phyloP scores from a whole-genome alignment of 2,113 vertebrate genomes.

The Dolichallabes microphthalmus region DNA sequence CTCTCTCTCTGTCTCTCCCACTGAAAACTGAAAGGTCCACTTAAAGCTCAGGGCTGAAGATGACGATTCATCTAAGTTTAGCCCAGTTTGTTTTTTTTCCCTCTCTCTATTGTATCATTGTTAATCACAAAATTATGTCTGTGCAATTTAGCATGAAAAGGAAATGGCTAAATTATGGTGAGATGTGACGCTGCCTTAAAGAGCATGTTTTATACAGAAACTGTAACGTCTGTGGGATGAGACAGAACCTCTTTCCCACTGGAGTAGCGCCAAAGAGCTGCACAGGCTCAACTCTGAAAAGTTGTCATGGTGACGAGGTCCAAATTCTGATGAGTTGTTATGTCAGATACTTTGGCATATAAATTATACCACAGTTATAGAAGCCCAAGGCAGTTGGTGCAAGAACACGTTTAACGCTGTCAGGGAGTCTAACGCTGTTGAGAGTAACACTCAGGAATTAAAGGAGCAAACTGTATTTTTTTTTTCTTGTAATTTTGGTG shows the following conservation, averaged over 20 bases:
- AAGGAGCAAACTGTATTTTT: background rate
- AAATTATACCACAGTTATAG: background rate
- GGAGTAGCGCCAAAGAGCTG: background rate
- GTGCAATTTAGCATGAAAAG: background rate
- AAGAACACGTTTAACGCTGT: background rate
- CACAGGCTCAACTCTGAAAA: constrained; percentile 4
- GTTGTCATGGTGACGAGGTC: constrained; percentile 40
- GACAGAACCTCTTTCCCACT: constrained; percentile 26
- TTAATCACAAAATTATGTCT: constrained; percentile 3
- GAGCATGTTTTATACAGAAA: background rate
- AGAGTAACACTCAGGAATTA: background rate
- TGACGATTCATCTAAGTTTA: constrained; percentile 2
- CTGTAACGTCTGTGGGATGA: background rate
- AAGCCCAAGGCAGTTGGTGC: background rate
- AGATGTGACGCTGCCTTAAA: background rate
- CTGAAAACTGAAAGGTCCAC: background rate
- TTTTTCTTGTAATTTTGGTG: background rate
- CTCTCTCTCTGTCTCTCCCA: background rate
- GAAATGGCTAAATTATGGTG: background rate
- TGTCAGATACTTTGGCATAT: background rate
- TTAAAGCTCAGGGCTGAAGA: background rate
- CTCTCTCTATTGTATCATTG: background rate
- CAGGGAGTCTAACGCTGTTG: background rate
- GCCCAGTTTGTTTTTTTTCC: background rate
- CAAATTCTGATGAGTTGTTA: constrained; percentile 24